Evolutionary conservation across 2,888 invertebrate species (phyloP).

Genomic region (Tipula confusa): DNA sequence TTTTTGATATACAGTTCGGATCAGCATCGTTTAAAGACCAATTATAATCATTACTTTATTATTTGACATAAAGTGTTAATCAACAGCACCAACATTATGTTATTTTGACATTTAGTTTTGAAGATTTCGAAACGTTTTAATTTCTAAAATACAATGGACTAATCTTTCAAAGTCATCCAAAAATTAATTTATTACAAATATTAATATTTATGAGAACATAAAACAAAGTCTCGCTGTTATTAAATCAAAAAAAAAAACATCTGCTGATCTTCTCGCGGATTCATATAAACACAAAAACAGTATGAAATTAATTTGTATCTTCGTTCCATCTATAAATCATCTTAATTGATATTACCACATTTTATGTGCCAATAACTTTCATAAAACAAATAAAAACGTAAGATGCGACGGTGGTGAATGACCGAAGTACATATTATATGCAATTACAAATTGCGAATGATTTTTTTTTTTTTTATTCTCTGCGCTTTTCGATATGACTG

Average conservation of each 20-base stretch:
- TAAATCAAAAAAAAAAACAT: background rate
- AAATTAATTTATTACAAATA: too few relatives aligned
- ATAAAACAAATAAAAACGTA: background rate
- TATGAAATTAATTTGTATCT: background rate
- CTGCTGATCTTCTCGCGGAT: background rate
- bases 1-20: too few relatives aligned
- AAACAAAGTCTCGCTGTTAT: background rate
- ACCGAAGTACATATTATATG: background rate
- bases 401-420: background rate
- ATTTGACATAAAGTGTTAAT: too few relatives aligned
- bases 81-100: too few relatives aligned
- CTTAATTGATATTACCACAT: constrained; percentile 25
- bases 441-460: background rate
- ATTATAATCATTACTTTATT: too few relatives aligned
- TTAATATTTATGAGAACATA: background rate
- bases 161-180: background rate
- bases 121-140: background rate
- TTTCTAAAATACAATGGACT: background rate
- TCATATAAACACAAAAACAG: background rate
- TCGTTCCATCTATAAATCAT: constrained; percentile 4
- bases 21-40: too few relatives aligned
- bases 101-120: too few relatives aligned
- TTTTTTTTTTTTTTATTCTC: background rate
- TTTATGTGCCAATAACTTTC: constrained; percentile 12
- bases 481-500: background rate